phyloP scores from a whole-genome alignment of 2,113 vertebrate species.

The Neomonachus schauinslandi region DNA sequence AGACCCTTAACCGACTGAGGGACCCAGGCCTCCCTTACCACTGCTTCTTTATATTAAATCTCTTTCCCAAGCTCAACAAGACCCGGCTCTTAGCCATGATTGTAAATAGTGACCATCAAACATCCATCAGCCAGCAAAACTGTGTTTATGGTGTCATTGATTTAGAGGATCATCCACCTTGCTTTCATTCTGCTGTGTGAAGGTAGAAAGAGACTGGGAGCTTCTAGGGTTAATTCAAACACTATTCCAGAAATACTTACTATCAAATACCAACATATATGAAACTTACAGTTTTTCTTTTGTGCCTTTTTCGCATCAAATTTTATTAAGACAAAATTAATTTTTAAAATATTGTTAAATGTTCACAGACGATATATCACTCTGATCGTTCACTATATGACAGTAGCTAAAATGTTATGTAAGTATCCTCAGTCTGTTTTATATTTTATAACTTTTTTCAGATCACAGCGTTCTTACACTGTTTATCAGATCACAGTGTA shows the following conservation, averaged over 20 bases:
- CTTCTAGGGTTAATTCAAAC: background rate
- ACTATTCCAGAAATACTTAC: background rate
- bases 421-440: background rate
- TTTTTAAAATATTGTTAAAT: background rate
- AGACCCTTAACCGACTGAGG: too few species aligned
- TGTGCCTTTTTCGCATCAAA: background rate
- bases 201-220: background rate
- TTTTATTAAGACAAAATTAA: constrained; percentile 36
- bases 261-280: background rate
- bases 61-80: background rate
- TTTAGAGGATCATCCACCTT: background rate
- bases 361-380: background rate
- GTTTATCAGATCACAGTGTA: background rate
- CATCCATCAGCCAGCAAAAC: background rate
- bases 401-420: background rate
- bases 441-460: background rate
- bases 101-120: background rate
- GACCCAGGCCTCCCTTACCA: background rate
- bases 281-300: background rate
- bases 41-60: background rate
- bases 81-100: background rate
- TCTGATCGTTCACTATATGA: background rate
- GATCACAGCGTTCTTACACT: background rate
- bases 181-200: background rate
- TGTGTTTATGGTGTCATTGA: background rate